A percentile compares a stretch with the other conserved stretches of the same genome.
These are phyloP conservation scores for Diabrotica virgifera DNA, from an alignment of 1,140 invertebrate genomes.

Conservation along the genomic window DNA sequence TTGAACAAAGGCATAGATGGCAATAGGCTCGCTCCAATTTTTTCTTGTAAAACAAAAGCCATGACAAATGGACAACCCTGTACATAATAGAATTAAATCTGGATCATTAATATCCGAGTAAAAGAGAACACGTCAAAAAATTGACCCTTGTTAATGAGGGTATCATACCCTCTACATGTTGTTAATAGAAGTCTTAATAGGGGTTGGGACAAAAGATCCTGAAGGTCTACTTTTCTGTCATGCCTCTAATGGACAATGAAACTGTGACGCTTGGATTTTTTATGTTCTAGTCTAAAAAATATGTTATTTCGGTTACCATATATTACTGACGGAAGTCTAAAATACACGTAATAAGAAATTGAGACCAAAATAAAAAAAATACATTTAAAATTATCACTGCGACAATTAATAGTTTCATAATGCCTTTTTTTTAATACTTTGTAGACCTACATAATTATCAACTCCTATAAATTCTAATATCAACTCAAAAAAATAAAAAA, in stretches of 20 bases:
- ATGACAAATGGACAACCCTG: conserved; percentile 33
- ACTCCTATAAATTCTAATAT: no score
- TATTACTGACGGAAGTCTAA: no score
- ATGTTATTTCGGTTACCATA: no score
- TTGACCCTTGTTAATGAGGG: conserved; percentile 29
- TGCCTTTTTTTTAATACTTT: no score
- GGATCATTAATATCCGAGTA: conserved; percentile 28
- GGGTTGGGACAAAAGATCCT: conserved; percentile 14
- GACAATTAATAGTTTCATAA: no score
- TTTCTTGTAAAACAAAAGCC: conserved; percentile 26
- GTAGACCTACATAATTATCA: no score
- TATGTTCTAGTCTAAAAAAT: neutral
- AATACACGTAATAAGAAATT: no score
- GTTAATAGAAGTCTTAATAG: conserved; percentile 18
- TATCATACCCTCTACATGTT: conserved; percentile 21
- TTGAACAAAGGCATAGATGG: conserved; percentile 7
- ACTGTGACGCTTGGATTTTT: neutral
- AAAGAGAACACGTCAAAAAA: conserved; percentile 28
- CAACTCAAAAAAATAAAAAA: no score
- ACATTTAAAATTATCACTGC: no score
- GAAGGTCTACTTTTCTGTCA: conserved; percentile 17
- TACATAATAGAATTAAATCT: conserved; percentile 24
- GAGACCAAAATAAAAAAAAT: no score
- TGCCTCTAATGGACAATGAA: conserved; percentile 17
- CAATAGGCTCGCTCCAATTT: neutral